Base-by-base conservation (phyloP, 2,888 invertebrate species). In the Spodoptera exigua region DNA sequence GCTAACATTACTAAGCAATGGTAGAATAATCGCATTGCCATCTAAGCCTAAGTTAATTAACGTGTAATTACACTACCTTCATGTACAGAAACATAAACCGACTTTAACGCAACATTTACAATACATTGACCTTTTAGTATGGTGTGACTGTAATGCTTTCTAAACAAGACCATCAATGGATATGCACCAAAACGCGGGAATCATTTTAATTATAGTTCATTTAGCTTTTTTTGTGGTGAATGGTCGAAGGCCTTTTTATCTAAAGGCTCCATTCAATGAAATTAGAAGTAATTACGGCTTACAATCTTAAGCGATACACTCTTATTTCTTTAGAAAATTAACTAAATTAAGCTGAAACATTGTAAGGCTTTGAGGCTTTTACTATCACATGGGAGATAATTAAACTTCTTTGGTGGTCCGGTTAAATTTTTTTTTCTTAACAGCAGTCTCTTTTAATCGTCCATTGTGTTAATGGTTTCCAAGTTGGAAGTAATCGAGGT, bases 261-360 rank as follows among this genome's bases (percentile, higher is more conserved):
- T 46, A 46, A 60, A 63, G 58, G 61, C 66, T 63, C 64, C 69
- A 65, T 78, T 73, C 77, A 78, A 77, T 76, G 67, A 70, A 80
- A 84, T 85, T 81, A 81, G 81, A 80, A 76, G 74, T 81, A 82
- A 87, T 83, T 81, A 76, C 58, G 51, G 63, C 79, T 76, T 85
- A 68, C 67, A 72, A 74, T 62, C 41, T 64, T 12, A 66, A 61
- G 48, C 55, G 59, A 53, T 66, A 56, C 17, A 13, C 39, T 69
- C 16, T 43, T 51, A 53, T 55, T 67, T 64, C 64, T 70, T 64
- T 64, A 61, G 17, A 64, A 64, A 76, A 64, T 68, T 53, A 57
- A 41, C 46, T 12, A 53, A 70, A 47, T 62, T 60, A 55, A 63
- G 39, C 43, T 32, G 27, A 46, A 35, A 34, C 51, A 46, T 61